phyloP scores from a whole-genome alignment of 2,113 vertebrate genomes.

The Cathartes aura region DNA sequence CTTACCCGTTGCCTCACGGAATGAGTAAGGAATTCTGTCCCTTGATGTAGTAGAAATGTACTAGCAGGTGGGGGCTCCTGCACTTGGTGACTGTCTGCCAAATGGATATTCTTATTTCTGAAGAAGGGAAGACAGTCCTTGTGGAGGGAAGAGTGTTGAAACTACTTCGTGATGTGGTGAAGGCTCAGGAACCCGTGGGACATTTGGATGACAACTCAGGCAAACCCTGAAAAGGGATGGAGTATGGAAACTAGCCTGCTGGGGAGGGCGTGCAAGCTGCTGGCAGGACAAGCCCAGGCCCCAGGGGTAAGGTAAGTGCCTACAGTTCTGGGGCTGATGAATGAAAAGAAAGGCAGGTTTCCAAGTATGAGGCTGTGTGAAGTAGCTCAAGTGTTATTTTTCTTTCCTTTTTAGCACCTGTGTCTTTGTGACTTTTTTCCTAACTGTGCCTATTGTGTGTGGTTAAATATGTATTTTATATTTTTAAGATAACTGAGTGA shows the following conservation, averaged over 20 bases:
- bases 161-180: not conserved
- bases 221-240: not conserved
- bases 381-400: not conserved
- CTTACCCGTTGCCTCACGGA: rapidly evolving
- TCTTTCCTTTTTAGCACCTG: not conserved
- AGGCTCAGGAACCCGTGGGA: not conserved
- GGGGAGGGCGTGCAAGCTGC: not conserved
- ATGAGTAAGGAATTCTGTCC: not conserved
- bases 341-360: not conserved
- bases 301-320: not conserved
- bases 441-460: not conserved
- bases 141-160: not conserved
- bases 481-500: not conserved
- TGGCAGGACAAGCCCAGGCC: not conserved
- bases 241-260: no score
- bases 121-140: not conserved
- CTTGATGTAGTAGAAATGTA: not conserved
- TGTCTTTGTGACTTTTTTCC: not conserved
- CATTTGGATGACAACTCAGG: not conserved
- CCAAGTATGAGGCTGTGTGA: not conserved
- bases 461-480: not conserved
- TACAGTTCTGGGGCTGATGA: not conserved
- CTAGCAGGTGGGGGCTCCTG: not conserved
- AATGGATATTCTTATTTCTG: not conserved
- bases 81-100: not conserved